Evolutionary conservation across 2,888 invertebrate genomes (phyloP), one percentile per base, ranked within the genome.

Genomic region (Perizoma affinitatum): DNA sequence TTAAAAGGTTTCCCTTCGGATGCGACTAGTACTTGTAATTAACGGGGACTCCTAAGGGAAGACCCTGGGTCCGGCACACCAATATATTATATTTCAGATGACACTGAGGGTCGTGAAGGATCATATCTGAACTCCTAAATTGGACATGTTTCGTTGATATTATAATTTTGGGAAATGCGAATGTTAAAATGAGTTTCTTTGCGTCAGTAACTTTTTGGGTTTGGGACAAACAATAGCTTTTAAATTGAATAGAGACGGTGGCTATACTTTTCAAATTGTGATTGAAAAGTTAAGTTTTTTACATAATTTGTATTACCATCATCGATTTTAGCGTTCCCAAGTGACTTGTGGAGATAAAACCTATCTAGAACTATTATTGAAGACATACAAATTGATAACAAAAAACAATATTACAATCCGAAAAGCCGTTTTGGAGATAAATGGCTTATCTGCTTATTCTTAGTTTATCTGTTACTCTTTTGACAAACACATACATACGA

Each of bases 21-120:
- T 66, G 80, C 74, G 92, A 92, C 94, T 93, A 94, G 94, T 94
- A 92, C 90, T 93, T 88, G 84, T 94, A 94, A 94, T 94, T 94
- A 94, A 94, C 93, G 86, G 87, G 75, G 79, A 70, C 85, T 94
- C 94, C 93, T 90, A 75, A 76, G 88, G 90, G 90, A 90, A 75
- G 74, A 55, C 63, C 75, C 73, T 74, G 83, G 88, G 88, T 87
- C 88, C 86, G 73, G 80, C 80, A 71, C 75, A 82, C 83, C 83
- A 84, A 91, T 91, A 90, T 90, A 91, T 90, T 90, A 90, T 90
- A 86, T 89, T 88, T 79, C 81, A 90, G 88, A 89, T 90, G 91
- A 88, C 91, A 90, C 74, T 71, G 69, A 82, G 86, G 86, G 85
- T 80, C 79, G 79, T 88, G 88, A 90, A 90, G 88, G 89, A 90